phyloP scores from a whole-genome alignment of 2,113 vertebrate genomes.

The Odontesthes bonariensis region DNA sequence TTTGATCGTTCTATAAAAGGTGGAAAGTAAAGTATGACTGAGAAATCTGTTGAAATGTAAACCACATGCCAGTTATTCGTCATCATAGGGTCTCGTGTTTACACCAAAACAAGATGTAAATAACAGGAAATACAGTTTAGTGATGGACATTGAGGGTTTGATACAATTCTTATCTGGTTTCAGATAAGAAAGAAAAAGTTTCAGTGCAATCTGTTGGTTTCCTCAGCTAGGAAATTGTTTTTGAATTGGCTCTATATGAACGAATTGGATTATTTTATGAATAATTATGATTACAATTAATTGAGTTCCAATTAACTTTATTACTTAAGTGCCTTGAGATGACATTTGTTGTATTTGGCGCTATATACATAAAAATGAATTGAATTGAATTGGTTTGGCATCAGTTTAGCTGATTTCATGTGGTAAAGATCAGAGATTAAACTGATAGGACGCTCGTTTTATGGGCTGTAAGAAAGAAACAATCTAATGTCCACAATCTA shows the following conservation, averaged over 20 bases:
- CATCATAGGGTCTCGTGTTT: neutral
- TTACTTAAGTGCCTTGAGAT: no score
- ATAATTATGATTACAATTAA: no score
- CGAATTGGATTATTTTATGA: no score
- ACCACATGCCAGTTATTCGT: neutral
- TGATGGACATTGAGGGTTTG: neutral
- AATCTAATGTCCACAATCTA: neutral
- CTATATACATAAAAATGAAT: no score
- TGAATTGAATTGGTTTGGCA: constrained; percentile 2
- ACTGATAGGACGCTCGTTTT: neutral
- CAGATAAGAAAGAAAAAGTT: no score
- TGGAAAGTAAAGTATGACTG: neutral
- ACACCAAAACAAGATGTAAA: neutral
- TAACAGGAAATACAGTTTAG: no score
- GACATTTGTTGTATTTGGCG: no score
- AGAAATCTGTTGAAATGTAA: neutral
- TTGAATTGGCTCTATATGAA: no score
- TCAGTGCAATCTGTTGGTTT: no score
- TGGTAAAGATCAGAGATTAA: neutral
- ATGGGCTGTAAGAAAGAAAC: neutral
- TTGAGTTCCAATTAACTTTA: no score
- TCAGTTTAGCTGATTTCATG: neutral
- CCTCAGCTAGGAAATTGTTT: no score
- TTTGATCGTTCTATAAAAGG: neutral
- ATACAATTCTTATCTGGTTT: neutral